Evolutionary conservation across 2,888 invertebrate genomes (phyloP), one percentile per base, ranked within the genome.

Genomic region (Antitype chi): DNA sequence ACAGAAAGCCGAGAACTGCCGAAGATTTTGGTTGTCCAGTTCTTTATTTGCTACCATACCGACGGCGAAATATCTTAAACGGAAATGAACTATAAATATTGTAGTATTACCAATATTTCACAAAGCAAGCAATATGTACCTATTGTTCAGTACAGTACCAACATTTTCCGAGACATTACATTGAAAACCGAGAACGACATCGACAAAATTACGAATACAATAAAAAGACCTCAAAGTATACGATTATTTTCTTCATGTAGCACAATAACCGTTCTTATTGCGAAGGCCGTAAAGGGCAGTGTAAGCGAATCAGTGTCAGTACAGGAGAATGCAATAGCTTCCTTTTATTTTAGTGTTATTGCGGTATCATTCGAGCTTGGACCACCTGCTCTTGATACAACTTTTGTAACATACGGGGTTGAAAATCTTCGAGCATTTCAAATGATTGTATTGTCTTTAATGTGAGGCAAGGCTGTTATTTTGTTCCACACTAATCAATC

Each of bases 301-400:
- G 76, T 80, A 81, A 75, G 85, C 83, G 89, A 91, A 90, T 91
- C 90, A 87, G 90, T 88, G 88, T 89, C 88, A 88, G 87, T 89
- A 84, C 80, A 78, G 78, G 70, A 78, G 81, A 87, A 88, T 88
- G 92, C 92, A 90, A 91, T 92, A 92, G 90, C 89, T 93, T 92
- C 90, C 91, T 93, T 94, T 94, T 93, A 94, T 94, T 93, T 93
- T 91, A 92, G 89, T 92, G 91, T 93, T 94, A 94, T 94, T 94
- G 93, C 91, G 90, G 92, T 91, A 92, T 91, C 93, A 91, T 88
- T 89, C 87, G 86, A 88, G 89, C 88, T 87, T 63, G 87, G 87
- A 80, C 90, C 94, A 94, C 93, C 94, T 94, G 94, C 90, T 90
- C 90, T 92, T 92, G 90, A 90, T 90, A 89, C 85, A 69, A 82